Base-by-base conservation (phyloP, 2,797 vertebrate genomes). In the Urophycis tenuis region DNA sequence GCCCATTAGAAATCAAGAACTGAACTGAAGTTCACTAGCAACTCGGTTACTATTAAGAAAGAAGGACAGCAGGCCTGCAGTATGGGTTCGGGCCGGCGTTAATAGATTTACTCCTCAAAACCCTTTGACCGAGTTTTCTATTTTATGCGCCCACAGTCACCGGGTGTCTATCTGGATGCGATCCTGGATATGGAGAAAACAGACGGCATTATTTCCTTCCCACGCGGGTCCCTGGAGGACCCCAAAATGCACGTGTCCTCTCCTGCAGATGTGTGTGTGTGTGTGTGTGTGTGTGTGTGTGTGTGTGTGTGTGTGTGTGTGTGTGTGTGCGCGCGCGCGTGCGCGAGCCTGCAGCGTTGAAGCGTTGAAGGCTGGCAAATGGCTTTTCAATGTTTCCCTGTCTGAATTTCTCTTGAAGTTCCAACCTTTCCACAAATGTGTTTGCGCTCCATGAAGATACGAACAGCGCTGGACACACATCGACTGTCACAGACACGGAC, bases 121-220 rank as follows among this genome's bases (percentile, higher is more conserved):
- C 77, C 77, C 81, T 88, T 88, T 87, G 89, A 89, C 88, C 88
- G 86, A 89, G 79, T 89, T 89, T 86, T 86, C 14, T 88, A 88
- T 85, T 85, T 17, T 75, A 85, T 81, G 82, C 82, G 79, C 81
- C 86, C 82, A 71, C 77, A 31, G 29, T 31, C 82, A 84, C 79
- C 69, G 74, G 73, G 79, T 82, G 86, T 91, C 89, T 89, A 86
- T 86, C 81, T 91, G 89, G 89, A 90, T 87, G 78, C 33, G 86
- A 77, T 89, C 86, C 86, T 81, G 90, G 85, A 25, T 86, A 53
- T 87, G 89, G 89, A 93, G 82, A 88, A 88, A 89, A 83, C 88
- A 90, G 88, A 90, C 86, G 92, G 93, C 94, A 94, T 93, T 90
- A 91, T 87, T 91, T 90, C 88, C 94, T 95, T 96, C 95, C 93